These are phyloP conservation scores for Octomys mimax DNA, from an alignment of 2,797 vertebrate genomes.

Conservation along the genomic window DNA sequence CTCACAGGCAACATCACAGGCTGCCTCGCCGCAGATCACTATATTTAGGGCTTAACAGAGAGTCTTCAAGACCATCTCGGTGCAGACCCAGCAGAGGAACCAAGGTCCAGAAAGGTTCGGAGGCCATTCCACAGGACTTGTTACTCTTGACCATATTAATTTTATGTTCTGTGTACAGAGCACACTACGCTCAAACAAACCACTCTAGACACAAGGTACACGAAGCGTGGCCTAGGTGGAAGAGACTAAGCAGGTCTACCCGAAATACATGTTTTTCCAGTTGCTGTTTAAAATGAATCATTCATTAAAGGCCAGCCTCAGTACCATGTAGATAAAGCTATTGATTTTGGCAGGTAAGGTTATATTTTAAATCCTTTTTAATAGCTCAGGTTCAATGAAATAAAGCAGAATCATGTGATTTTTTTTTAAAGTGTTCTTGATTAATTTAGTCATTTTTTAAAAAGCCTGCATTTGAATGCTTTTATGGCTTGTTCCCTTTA, in stretches of 20 bases:
- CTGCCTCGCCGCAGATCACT: not conserved
- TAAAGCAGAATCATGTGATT: conserved; percentile 39
- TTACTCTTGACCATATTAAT: not conserved
- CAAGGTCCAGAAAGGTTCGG: not conserved
- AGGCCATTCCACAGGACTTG: not conserved
- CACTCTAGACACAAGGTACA: not conserved
- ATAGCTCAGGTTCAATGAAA: not conserved
- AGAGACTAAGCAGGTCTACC: not conserved
- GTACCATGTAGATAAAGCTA: not conserved
- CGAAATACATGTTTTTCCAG: not conserved
- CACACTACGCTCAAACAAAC: not conserved
- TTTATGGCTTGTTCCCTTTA: conserved; percentile 46
- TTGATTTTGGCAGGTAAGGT: not conserved
- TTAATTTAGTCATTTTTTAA: conserved; percentile 35
- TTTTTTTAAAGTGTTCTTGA: conserved; percentile 18
- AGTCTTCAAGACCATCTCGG: not conserved
- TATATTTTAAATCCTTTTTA: conserved; percentile 54
- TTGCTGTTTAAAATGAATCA: conserved; percentile 1
- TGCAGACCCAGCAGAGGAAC: not conserved
- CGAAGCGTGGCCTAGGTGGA: not conserved
- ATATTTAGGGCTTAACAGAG: not conserved
- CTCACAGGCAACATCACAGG: not conserved
- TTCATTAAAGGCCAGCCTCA: not conserved
- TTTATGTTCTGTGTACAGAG: not conserved
- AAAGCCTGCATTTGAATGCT: conserved; percentile 10